Conservation (phyloP, 2,113 vertebrate genomes). For the Circaetus cinerascens region DNA sequence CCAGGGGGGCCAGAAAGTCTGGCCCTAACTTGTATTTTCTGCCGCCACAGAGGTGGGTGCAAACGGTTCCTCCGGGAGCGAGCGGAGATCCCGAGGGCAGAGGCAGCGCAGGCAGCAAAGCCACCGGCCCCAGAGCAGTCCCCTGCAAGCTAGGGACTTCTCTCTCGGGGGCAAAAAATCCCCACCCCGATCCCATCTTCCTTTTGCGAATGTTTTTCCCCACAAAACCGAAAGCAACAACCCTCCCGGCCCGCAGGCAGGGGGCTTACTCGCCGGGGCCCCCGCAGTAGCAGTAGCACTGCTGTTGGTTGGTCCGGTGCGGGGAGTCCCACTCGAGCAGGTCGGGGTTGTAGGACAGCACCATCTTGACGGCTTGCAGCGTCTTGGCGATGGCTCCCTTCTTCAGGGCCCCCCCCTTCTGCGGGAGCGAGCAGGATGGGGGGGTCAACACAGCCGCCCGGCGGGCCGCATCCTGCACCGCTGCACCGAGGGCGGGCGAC, state of each 20-base stretch:
- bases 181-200: not conserved
- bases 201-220: not conserved
- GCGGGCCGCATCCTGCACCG: rapidly evolving
- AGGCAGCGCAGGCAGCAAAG: not conserved
- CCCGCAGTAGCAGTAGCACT: constrained; percentile 94
- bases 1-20: rapidly evolving
- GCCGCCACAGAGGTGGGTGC: not conserved
- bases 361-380: constrained; percentile 91
- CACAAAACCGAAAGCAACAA: rapidly evolving
- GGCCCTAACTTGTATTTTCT: not conserved
- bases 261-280: constrained; percentile 90
- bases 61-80: rapidly evolving
- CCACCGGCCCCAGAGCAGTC: rapidly evolving
- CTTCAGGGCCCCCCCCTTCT: constrained; percentile 95
- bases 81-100: rapidly evolving
- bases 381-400: constrained; percentile 90
- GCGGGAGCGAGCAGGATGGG: not conserved
- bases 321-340: constrained; percentile 92
- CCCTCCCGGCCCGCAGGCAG: rapidly evolving
- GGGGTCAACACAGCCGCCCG: rapidly evolving
- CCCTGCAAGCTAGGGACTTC: not conserved
- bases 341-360: constrained; percentile 85
- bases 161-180: not conserved
- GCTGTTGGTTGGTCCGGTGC: constrained; percentile 93
- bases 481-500: rapidly evolving